Conservation (phyloP, 2,888 invertebrate genomes). For the Torymus aiolomorphi region DNA sequence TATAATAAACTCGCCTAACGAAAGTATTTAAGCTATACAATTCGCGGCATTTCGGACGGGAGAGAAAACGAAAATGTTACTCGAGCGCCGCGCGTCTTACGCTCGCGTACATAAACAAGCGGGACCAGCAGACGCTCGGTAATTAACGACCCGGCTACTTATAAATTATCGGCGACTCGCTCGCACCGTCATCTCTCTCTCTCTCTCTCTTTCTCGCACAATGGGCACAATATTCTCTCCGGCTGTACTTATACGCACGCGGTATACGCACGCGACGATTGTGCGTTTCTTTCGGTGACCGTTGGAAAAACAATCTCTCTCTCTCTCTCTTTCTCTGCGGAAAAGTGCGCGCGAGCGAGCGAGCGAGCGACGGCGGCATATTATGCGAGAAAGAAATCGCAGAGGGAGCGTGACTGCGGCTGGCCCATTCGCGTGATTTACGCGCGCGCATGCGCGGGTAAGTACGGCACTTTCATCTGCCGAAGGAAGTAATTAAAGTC, state of each 20-base stretch:
- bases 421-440: constrained; percentile 14
- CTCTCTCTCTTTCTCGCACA: background rate
- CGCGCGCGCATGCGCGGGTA: background rate
- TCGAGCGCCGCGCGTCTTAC: background rate
- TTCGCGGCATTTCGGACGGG: no score
- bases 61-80: no score
- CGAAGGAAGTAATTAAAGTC: constrained; percentile 25
- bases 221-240: background rate
- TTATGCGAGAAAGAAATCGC: constrained; percentile 1
- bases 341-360: background rate
- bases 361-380: no score
- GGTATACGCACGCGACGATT: constrained; percentile 31
- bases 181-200: background rate
- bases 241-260: background rate
- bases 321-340: background rate
- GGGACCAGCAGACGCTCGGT: constrained; percentile 5
- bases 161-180: constrained; percentile 40
- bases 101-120: background rate
- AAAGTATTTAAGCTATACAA: no score
- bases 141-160: constrained; percentile 53
- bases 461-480: constrained; percentile 19
- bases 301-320: constrained; percentile 22
- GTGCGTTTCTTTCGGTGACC: background rate
- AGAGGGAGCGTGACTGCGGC: constrained; percentile 7
- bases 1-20: no score